phyloP scores from a whole-genome alignment of 35 echinoderm and acorn worm species.

The Lytechinus pictus region DNA sequence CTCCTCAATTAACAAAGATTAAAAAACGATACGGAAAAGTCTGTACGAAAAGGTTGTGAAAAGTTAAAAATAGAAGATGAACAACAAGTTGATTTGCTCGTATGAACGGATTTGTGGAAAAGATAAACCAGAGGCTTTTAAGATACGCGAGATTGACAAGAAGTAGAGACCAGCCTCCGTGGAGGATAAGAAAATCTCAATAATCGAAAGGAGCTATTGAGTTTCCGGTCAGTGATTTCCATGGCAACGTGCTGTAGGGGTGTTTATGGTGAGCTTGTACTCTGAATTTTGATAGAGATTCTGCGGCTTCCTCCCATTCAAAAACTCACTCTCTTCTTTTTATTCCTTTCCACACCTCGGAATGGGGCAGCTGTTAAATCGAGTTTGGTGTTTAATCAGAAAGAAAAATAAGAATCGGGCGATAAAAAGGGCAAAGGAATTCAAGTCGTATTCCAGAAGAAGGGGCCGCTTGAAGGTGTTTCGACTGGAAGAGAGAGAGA shows the following conservation, averaged over 20 bases:
- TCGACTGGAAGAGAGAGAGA: background rate
- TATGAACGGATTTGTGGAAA: background rate
- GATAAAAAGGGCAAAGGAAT: background rate
- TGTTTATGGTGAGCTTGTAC: background rate
- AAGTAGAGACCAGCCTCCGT: background rate
- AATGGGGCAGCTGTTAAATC: slow-evolving; percentile 50
- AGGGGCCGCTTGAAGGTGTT: background rate
- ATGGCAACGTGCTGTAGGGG: slow-evolving; percentile 32
- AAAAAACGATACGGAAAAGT: background rate
- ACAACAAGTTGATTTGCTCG: background rate
- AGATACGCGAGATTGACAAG: background rate
- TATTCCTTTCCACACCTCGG: background rate
- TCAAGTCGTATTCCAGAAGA: background rate
- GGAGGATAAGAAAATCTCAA: slow-evolving; percentile 20
- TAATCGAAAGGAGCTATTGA: slow-evolving; percentile 46
- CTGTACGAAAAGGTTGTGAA: background rate
- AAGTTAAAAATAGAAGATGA: background rate
- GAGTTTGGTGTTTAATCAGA: slow-evolving; percentile 48
- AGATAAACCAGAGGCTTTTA: background rate
- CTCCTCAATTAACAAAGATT: too few species aligned
- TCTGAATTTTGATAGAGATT: background rate
- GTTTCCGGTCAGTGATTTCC: slow-evolving; percentile 58
- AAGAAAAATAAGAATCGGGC: slow-evolving; percentile 39
- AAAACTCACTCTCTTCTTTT: background rate
- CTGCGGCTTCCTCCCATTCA: background rate